These are phyloP conservation scores for Ameiurus melas DNA, from an alignment of 2,113 vertebrate genomes.

Conservation along the genomic window DNA sequence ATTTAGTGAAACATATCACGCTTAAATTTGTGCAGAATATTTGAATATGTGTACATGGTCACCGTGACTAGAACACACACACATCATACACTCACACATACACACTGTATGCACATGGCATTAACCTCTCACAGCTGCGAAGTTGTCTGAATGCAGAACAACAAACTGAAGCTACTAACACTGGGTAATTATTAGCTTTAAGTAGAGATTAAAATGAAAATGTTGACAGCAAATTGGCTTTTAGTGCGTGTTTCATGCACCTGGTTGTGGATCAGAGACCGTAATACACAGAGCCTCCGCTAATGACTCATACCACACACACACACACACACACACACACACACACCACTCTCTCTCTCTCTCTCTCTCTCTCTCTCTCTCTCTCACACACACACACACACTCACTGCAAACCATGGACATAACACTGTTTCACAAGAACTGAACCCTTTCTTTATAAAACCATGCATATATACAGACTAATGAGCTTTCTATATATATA, in stretches of 20 bases:
- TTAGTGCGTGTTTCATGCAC: conserved; percentile 59
- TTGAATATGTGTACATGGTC: background rate
- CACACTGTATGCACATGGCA: conserved; percentile 17
- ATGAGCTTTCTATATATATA: conserved; percentile 67
- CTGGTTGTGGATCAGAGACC: conserved; percentile 62
- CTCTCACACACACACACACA: background rate
- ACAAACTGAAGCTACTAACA: conserved; percentile 53
- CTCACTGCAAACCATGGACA: conserved; percentile 43
- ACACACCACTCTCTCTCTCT: conserved; percentile 11
- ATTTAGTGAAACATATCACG: background rate
- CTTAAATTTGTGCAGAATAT: background rate
- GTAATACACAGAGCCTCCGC: conserved; percentile 53
- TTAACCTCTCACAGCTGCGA: conserved; percentile 35
- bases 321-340: conserved; percentile 20
- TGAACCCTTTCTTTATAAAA: conserved; percentile 48
- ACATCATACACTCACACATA: background rate
- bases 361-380: background rate
- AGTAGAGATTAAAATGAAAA: conserved; percentile 66
- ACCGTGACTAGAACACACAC: conserved; percentile 2
- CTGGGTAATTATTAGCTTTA: conserved; percentile 67
- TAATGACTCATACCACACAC: background rate
- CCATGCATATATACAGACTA: conserved; percentile 47
- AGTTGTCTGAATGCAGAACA: conserved; percentile 47
- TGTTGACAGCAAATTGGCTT: conserved; percentile 72
- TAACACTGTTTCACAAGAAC: conserved; percentile 34